Conservation (phyloP, 2,888 invertebrate species). For the Mythimna vitellina region DNA sequence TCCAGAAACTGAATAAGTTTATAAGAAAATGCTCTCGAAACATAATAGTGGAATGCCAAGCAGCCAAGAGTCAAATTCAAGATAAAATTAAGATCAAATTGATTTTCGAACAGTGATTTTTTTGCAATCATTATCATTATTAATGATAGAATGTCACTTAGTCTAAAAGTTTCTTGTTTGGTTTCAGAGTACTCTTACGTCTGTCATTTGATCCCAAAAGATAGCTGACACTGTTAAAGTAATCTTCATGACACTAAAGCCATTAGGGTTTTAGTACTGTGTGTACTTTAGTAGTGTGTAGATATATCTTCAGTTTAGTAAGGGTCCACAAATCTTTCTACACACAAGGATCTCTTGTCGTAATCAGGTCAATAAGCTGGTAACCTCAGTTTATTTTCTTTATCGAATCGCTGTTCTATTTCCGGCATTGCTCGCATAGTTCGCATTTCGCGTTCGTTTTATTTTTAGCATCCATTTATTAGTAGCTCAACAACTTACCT, state of each 20-base stretch:
- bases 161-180: neutral
- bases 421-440: neutral
- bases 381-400: neutral
- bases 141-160: no score
- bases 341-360: no score
- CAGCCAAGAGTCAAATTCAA: no score
- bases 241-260: no score
- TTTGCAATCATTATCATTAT: no score
- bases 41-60: neutral
- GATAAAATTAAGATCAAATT: no score
- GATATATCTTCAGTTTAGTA: neutral
- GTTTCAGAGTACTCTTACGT: neutral
- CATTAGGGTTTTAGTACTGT: no score
- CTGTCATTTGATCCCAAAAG: neutral
- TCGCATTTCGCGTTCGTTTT: conserved; percentile 7
- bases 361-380: neutral
- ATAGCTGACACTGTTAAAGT: no score
- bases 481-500: conserved; percentile 4
- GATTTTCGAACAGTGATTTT: no score
- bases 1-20: neutral
- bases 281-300: no score
- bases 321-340: no score
- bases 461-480: conserved; percentile 7
- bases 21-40: neutral
- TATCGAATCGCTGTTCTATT: conserved; percentile 1